Evolutionary conservation across 1,140 invertebrate species (phyloP).

Genomic region (Metaphire vulgaris): DNA sequence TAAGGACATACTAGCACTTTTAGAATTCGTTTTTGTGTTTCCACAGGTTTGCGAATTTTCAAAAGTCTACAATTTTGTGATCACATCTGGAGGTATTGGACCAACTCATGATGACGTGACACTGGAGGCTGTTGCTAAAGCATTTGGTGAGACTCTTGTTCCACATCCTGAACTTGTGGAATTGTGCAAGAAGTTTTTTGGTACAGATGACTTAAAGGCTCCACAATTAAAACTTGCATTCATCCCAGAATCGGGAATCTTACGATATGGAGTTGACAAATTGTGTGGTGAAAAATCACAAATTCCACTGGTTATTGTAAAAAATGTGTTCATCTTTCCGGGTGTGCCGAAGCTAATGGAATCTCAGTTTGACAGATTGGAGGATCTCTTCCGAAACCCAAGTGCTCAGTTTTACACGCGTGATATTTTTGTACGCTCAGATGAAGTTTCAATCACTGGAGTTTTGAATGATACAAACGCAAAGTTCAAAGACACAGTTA

Average conservation of each 20-base stretch:
- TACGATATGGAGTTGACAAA: slow-evolving; percentile 49
- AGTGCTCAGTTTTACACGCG: slow-evolving; percentile 46
- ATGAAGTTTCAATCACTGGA: slow-evolving; percentile 58
- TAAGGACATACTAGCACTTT: no score
- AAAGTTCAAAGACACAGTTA: slow-evolving; percentile 55
- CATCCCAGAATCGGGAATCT: slow-evolving; percentile 47
- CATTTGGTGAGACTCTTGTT: slow-evolving; percentile 60
- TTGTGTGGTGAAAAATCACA: slow-evolving; percentile 41
- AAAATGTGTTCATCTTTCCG: slow-evolving; percentile 72
- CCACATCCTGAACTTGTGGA: slow-evolving; percentile 59
- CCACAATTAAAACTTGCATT: slow-evolving; percentile 56
- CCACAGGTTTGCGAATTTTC: slow-evolving; percentile 57
- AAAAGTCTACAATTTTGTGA: slow-evolving; percentile 58
- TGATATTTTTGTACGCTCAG: slow-evolving; percentile 55
- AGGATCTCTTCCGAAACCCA: slow-evolving; percentile 48
- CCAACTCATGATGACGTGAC: slow-evolving; percentile 80
- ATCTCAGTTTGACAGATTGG: slow-evolving; percentile 56
- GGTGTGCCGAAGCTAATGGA: slow-evolving; percentile 66
- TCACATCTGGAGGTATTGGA: slow-evolving; percentile 74
- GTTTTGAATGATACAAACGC: slow-evolving; percentile 56
- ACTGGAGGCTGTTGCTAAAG: slow-evolving; percentile 66
- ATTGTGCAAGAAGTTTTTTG: slow-evolving; percentile 55
- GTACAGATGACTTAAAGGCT: slow-evolving; percentile 47
- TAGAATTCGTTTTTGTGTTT: background rate
- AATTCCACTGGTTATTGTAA: slow-evolving; percentile 63